These are phyloP conservation scores for Brienomyrus brachyistius DNA, from an alignment of 2,113 vertebrate genomes.

Conservation along the genomic window DNA sequence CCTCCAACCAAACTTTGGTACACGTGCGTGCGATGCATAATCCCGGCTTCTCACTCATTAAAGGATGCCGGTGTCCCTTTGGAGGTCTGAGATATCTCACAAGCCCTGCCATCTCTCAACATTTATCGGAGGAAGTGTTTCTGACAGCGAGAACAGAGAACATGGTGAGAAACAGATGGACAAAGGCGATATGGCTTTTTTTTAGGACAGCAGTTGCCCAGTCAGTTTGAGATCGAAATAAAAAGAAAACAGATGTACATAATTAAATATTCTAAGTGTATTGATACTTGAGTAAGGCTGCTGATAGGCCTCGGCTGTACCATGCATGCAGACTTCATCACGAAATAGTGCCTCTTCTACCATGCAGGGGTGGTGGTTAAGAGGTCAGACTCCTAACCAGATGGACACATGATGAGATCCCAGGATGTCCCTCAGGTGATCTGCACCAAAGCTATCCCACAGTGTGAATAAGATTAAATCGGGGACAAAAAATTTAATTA, in stretches of 20 bases:
- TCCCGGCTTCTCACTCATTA: background rate
- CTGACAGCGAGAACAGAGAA: background rate
- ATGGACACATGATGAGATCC: background rate
- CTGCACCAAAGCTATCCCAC: background rate
- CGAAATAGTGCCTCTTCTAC: background rate
- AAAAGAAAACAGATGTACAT: background rate
- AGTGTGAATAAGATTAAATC: background rate
- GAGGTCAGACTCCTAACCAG: background rate
- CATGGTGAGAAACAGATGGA: background rate
- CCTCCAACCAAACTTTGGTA: background rate
- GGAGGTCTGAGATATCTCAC: background rate
- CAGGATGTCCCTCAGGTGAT: background rate
- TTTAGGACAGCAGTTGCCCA: background rate
- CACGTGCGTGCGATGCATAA: background rate
- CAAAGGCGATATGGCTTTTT: background rate
- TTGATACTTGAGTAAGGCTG: background rate
- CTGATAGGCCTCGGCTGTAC: background rate
- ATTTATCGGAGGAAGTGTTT: background rate
- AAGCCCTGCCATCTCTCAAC: background rate
- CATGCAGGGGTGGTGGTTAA: background rate
- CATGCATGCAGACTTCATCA: background rate
- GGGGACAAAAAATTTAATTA: background rate
- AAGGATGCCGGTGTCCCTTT: background rate
- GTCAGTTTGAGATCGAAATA: background rate
- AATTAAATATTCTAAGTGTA: background rate